Percentiles rank a stretch among this genome's conserved stretches.
These are phyloP conservation scores for Lithosia quadra DNA, from an alignment of 2,888 invertebrate genomes.

Conservation along the genomic window DNA sequence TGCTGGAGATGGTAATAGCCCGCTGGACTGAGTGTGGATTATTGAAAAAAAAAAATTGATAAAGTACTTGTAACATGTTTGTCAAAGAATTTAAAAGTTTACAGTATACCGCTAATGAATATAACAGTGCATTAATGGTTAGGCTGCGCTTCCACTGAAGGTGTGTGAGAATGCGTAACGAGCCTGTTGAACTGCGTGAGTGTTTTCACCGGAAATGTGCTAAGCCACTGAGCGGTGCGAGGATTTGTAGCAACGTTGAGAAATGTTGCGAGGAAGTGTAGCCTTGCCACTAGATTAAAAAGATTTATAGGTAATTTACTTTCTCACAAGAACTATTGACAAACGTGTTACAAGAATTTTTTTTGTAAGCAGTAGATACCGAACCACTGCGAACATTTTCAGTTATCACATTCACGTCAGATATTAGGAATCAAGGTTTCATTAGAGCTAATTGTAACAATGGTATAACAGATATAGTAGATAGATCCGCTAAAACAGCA, in stretches of 20 bases:
- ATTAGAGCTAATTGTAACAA: conserved; percentile 93
- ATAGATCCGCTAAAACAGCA: conserved; percentile 95
- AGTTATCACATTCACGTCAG: conserved; percentile 38
- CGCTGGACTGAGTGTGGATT: too few species aligned
- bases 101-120: background rate
- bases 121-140: too few species aligned
- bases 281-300: background rate
- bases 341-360: conserved; percentile 1
- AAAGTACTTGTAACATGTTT: background rate
- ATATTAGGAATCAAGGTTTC: conserved; percentile 67
- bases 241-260: too few species aligned
- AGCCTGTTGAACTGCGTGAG: too few species aligned
- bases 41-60: background rate
- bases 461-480: conserved; percentile 94
- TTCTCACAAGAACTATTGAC: conserved; percentile 5
- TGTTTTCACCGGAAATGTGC: too few species aligned
- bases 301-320: background rate
- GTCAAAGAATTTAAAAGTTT: background rate
- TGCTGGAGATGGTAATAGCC: too few species aligned
- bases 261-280: background rate
- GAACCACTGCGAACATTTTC: conserved; percentile 11
- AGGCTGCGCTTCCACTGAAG: too few species aligned
- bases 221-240: too few species aligned
- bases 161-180: too few species aligned
- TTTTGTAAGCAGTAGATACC: conserved; percentile 7